These are phyloP conservation scores for Atherinosoma microstoma DNA, from an alignment of 2,797 vertebrate genomes.

Conservation along the genomic window DNA sequence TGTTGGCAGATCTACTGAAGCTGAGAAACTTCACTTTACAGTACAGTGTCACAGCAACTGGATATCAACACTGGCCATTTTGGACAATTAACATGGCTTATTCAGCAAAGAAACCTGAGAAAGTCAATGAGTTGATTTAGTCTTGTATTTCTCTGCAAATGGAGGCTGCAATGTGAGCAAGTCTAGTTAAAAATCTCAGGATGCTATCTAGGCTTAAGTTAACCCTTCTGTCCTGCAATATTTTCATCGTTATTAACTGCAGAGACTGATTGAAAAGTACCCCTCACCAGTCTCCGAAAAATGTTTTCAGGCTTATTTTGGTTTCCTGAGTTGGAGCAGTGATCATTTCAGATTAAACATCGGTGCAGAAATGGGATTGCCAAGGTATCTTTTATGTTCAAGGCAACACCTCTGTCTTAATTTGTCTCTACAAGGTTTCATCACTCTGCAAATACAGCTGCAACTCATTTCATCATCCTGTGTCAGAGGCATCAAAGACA, in stretches of 20 bases:
- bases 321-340: neutral
- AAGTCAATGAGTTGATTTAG: neutral
- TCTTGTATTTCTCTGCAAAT: neutral
- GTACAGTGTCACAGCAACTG: neutral
- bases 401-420: slow-evolving; percentile 29
- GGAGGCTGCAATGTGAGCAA: neutral
- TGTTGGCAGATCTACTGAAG: neutral
- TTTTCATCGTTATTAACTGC: neutral
- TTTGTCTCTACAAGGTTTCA: slow-evolving; percentile 52
- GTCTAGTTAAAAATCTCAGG: neutral
- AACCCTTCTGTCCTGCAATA: neutral
- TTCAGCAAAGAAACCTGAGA: too few relatives aligned
- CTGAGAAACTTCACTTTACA: neutral
- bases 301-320: neutral
- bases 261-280: neutral
- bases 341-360: neutral
- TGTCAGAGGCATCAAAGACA: slow-evolving; percentile 67
- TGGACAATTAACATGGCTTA: too few relatives aligned
- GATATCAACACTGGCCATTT: neutral
- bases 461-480: slow-evolving; percentile 64
- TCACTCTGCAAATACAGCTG: slow-evolving; percentile 36
- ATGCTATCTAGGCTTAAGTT: neutral
- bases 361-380: slow-evolving; percentile 7
- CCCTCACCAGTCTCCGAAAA: neutral
- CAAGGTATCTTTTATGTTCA: slow-evolving; percentile 42